These are phyloP conservation scores for Philereme transversata DNA, from an alignment of 2,888 invertebrate species.

Conservation along the genomic window DNA sequence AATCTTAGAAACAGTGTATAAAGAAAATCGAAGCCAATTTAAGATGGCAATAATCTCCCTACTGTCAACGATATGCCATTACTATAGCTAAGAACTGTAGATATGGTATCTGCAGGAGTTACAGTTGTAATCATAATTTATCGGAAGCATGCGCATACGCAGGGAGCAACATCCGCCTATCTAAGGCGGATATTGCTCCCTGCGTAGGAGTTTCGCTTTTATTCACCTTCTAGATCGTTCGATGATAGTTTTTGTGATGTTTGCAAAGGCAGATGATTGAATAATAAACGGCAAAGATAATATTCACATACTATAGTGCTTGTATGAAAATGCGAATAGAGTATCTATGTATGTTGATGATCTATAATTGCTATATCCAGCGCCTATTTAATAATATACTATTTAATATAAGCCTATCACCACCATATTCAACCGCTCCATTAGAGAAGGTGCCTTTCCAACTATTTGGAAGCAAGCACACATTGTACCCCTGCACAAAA, in stretches of 20 bases:
- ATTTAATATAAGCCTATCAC: no score
- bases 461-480: no score
- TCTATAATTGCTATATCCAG: not conserved
- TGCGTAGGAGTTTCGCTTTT: slow-evolving; percentile 7
- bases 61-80: not conserved
- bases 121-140: not conserved
- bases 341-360: not conserved
- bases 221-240: slow-evolving; percentile 14
- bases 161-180: not conserved
- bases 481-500: no score
- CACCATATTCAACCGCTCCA: no score
- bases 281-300: not conserved
- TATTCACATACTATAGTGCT: no score
- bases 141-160: slow-evolving; percentile 1
- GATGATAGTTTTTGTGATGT: slow-evolving; percentile 6
- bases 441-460: no score
- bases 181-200: slow-evolving; percentile 10
- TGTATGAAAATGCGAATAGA: no score
- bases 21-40: no score
- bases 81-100: not conserved
- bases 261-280: slow-evolving; percentile 9
- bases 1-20: no score
- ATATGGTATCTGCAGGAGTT: not conserved
- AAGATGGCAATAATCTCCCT: not conserved
- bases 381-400: no score